A percentile compares a stretch with the other conserved stretches of the same genome.
Evolutionary conservation across 1,140 invertebrate genomes (phyloP).

Genomic region (Spodoptera frugiperda): DNA sequence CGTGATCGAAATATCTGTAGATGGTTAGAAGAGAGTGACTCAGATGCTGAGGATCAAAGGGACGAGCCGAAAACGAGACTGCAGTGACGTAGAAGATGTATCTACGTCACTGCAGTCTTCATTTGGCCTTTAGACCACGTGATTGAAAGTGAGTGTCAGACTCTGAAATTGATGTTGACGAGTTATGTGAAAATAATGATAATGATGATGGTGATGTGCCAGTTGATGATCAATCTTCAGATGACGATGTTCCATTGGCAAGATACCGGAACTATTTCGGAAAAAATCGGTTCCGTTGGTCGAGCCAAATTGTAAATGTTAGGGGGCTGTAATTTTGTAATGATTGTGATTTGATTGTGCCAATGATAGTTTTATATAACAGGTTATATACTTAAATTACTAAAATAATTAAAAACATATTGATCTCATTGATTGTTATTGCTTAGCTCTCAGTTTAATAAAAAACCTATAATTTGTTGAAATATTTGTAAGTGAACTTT

Average conservation of each 20-base stretch:
- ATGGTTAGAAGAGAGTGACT: conserved; percentile 52
- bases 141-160: conserved; percentile 48
- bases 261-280: conserved; percentile 27
- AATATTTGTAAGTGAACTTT: too few relatives aligned
- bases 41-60: conserved; percentile 46
- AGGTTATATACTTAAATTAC: too few relatives aligned
- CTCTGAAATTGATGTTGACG: neutral
- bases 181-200: too few relatives aligned
- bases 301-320: neutral
- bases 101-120: too few relatives aligned
- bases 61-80: conserved; percentile 49
- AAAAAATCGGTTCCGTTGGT: conserved; percentile 48
- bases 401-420: too few relatives aligned
- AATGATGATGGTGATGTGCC: neutral
- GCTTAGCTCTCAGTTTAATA: too few relatives aligned
- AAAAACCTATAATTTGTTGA: too few relatives aligned
- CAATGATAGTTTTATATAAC: too few relatives aligned
- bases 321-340: too few relatives aligned
- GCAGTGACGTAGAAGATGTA: conserved; percentile 54
- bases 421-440: too few relatives aligned
- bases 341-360: too few relatives aligned
- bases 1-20: conserved; percentile 49
- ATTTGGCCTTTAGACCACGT: conserved; percentile 51
- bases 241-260: conserved; percentile 2
- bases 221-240: neutral